Percentiles rank a stretch among this genome's conserved stretches.
Conservation (phyloP, 2,113 vertebrate genomes). For the Catagonus wagneri region DNA sequence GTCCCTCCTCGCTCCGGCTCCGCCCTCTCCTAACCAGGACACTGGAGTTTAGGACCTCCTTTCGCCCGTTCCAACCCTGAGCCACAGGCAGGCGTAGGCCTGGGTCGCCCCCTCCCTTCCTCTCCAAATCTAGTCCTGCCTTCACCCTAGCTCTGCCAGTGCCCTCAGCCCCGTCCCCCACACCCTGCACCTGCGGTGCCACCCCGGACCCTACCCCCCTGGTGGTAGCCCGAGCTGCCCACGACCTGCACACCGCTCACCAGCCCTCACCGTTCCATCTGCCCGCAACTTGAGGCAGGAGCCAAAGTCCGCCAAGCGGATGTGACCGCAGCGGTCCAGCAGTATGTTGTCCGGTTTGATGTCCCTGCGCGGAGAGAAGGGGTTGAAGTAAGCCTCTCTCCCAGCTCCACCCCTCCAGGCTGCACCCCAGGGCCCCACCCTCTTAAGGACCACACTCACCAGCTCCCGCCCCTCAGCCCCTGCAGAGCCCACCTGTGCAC, state of each 20-base stretch:
- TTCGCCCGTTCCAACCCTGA: background rate
- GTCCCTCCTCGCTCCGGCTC: background rate
- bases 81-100: background rate
- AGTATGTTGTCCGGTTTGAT: constrained; percentile 94
- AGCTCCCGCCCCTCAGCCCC: background rate
- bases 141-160: too few relatives aligned
- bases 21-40: background rate
- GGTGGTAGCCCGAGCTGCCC: accelerated
- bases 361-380: constrained; percentile 85
- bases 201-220: background rate
- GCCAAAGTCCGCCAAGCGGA: constrained; percentile 92
- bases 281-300: constrained; percentile 90
- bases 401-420: background rate
- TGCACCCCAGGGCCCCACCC: background rate
- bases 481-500: constrained; percentile 91
- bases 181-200: background rate
- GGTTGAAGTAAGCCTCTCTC: background rate
- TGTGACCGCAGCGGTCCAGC: constrained; percentile 90
- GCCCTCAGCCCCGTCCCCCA: background rate
- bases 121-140: background rate
- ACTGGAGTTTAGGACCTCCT: accelerated
- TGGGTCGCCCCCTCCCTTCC: background rate
- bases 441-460: background rate
- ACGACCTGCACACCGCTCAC: constrained; percentile 77
- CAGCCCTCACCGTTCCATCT: constrained; percentile 89